Base-by-base conservation (phyloP, 2,797 vertebrate species). In the Sebastes oblongus region DNA sequence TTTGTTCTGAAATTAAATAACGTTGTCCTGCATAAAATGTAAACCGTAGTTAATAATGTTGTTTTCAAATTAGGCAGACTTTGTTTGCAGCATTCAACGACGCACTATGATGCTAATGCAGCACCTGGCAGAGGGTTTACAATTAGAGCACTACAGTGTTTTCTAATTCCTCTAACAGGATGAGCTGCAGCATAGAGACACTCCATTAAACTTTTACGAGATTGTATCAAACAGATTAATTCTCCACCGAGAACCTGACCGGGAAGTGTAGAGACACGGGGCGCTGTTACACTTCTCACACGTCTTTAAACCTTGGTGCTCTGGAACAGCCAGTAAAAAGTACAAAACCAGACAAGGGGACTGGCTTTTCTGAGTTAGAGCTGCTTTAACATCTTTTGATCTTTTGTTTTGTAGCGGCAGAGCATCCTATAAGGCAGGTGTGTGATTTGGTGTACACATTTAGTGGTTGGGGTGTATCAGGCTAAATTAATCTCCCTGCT, bases 131-230 rank as follows among this genome's bases (percentile, higher is more conserved):
- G 13, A 34, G 12, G 25, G 36, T 64, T 86, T 29, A 30, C 24
- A 61, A 61, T 72, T 66, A 50, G 20, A 50, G 30, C 66, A 62
- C 22, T 6, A 10, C 7, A 1, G 50, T 77, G 52, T 68, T 72
- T 81, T 64, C 14, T 69, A 55, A 71, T 68, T 79, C 77, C 56
- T 75, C 29, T 65, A 70, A 86, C 65, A 68, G 73, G 78, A 84
- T 82, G 54, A 80, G 61, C 55, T 68, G 67, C 29, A 80, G 54
- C 68, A 69, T 4, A 70, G 55, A 73, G 46, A 67, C 34, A 78
- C 50, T 52, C 50, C 39, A 60, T 81, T 79, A 66, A 70, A 80
- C 71, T 68, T 72, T 52, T 67, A 77, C 11, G 10, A 66, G 61
- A 61, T 39, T 69, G 69, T 59, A 71, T 61, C 25, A 59, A 46